A percentile compares a stretch with the other conserved stretches of the same genome.
These are phyloP conservation scores for Pelmatolapia mariae DNA, from an alignment of 2,113 vertebrate genomes.

Conservation along the genomic window DNA sequence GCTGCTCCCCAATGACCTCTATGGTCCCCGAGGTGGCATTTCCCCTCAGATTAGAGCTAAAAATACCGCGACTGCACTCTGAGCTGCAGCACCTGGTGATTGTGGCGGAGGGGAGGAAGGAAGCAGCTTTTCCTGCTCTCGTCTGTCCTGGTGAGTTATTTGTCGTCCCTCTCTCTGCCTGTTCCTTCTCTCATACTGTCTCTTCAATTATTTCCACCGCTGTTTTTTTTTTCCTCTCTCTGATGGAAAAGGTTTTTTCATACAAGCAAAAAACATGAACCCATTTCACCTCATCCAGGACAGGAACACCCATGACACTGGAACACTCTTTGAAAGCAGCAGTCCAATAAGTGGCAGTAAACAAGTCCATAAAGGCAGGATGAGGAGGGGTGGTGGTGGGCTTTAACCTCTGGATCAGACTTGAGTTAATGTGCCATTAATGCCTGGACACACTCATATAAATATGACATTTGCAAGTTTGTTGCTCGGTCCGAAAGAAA, in stretches of 20 bases:
- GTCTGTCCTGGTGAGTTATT: constrained; percentile 22
- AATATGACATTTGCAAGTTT: constrained; percentile 12
- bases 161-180: background rate
- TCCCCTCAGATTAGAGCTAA: constrained; percentile 46
- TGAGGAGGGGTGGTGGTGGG: background rate
- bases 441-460: constrained; percentile 21
- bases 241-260: constrained; percentile 1
- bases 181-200: background rate
- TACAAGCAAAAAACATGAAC: background rate
- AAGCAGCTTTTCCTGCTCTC: constrained; percentile 43
- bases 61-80: constrained; percentile 23
- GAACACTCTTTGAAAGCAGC: constrained; percentile 24
- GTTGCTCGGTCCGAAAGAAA: background rate
- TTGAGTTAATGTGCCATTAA: constrained; percentile 32
- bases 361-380: background rate
- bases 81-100: constrained; percentile 13
- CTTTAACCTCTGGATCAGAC: constrained; percentile 14
- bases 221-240: background rate
- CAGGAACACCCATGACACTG: constrained; percentile 15
- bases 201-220: background rate
- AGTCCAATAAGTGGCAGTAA: constrained; percentile 20
- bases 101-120: constrained; percentile 43
- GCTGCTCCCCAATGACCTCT: constrained; percentile 18
- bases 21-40: constrained; percentile 50
- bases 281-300: constrained; percentile 9